Base-by-base conservation (phyloP, 2,797 vertebrate species). In the Chanos chanos region DNA sequence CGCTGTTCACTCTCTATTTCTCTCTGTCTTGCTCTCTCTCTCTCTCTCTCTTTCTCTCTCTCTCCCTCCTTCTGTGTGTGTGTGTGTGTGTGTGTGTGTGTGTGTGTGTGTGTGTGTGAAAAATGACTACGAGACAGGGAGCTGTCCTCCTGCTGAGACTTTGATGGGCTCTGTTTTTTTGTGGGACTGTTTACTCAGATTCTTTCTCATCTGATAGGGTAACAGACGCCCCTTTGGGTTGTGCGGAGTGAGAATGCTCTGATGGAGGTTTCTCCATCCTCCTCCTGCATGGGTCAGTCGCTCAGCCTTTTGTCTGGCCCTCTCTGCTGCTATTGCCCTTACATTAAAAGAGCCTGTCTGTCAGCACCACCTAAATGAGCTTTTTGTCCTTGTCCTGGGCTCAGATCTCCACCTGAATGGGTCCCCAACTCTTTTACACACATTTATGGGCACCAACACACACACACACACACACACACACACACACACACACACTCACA, bases 281-380 rank as follows among this genome's bases (percentile, higher is more conserved):
- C 31, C 37, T 40, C 48, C 47, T 70, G 7, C 50, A 63, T 4
- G 61, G 61, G 61, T 63, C 66, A 69, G 34, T 69, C 54, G 21
- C 58, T 58, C 47, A 43, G 13, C 33, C 31, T 54, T 68, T 64
- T 65, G 58, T 60, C 77, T 71, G 49, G 30, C 13, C 60, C 1
- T 0, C 47, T 57, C 39, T 21, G 37, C 25, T 48, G 22, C 8
- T 66, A 31, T 52, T 66, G 65, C 50, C 62, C 72, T 47, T 61
- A 68, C 58, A 44, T 47, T 77, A 53, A 56, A 71, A 79, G 64
- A 55, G 22, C 13, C 49, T 55, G 3, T 66, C 66, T 76, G 64
- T 83, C 82, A 69, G 36, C 62, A 69, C 33, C 4, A 1, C 5
- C 66, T 68, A 73, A 70, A 65, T 79, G 51, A 72, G 66, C 61